Percentiles rank a stretch among this genome's conserved stretches.
Evolutionary conservation across 1,140 invertebrate genomes (phyloP).

Genomic region (Ephestia elutella): DNA sequence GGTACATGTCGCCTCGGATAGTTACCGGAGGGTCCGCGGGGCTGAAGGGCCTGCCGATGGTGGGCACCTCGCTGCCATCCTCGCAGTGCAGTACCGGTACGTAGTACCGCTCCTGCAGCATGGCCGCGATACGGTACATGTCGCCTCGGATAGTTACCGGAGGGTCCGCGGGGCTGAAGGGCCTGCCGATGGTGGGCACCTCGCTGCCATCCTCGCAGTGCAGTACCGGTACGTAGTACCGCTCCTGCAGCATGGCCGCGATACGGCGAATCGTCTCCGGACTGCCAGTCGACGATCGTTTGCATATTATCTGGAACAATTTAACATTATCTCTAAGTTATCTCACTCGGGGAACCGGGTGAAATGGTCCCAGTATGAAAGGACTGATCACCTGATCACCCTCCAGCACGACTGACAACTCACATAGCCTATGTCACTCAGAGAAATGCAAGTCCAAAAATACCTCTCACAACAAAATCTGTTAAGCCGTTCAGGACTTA

Average conservation of each 20-base stretch:
- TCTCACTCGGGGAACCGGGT: no score
- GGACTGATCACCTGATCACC: no score
- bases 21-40: no score
- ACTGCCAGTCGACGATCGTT: slow-evolving; percentile 66
- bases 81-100: slow-evolving; percentile 87
- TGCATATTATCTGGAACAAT: slow-evolving; percentile 75
- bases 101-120: slow-evolving; percentile 85
- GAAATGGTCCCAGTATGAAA: no score
- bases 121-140: slow-evolving; percentile 66
- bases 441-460: no score
- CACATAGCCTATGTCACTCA: no score
- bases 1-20: slow-evolving; percentile 19
- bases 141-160: slow-evolving; percentile 70
- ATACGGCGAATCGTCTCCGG: slow-evolving; percentile 75
- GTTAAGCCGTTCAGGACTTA: no score
- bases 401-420: no score
- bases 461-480: no score
- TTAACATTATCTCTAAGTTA: neutral
- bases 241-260: slow-evolving; percentile 77
- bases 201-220: slow-evolving; percentile 82
- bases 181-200: slow-evolving; percentile 82
- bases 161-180: slow-evolving; percentile 80
- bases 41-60: slow-evolving; percentile 84
- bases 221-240: slow-evolving; percentile 89
- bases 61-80: slow-evolving; percentile 82